A percentile compares a stretch with the other conserved stretches of the same genome.
These are phyloP conservation scores for Drosophila tropicalis DNA, from an alignment of 1,140 invertebrate genomes.

Conservation along the genomic window DNA sequence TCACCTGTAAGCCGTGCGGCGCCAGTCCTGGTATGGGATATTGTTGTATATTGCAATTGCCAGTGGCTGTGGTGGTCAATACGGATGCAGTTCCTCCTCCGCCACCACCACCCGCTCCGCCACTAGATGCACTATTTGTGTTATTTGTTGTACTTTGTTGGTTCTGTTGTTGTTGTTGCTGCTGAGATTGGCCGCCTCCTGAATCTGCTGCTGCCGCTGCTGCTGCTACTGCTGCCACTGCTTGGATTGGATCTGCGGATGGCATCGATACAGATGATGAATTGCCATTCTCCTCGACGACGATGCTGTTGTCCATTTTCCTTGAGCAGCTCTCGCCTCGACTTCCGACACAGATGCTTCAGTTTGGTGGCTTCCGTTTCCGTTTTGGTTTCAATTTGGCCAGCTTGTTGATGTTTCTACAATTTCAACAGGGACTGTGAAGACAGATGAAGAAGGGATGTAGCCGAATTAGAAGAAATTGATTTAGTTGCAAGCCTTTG, in stretches of 20 bases:
- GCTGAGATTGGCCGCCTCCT: slow-evolving; percentile 41
- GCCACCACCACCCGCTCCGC: slow-evolving; percentile 41
- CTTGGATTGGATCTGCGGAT: slow-evolving; percentile 81
- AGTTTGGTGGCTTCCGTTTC: slow-evolving; percentile 80
- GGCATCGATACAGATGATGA: slow-evolving; percentile 76
- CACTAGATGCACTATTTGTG: slow-evolving; percentile 55
- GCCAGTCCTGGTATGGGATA: slow-evolving; percentile 68
- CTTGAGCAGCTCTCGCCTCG: slow-evolving; percentile 75
- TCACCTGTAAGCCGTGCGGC: slow-evolving; percentile 77
- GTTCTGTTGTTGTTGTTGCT: slow-evolving; percentile 62
- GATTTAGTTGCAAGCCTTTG: slow-evolving; percentile 8
- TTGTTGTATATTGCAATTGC: slow-evolving; percentile 76
- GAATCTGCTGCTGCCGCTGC: slow-evolving; percentile 50
- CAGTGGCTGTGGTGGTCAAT: slow-evolving; percentile 67
- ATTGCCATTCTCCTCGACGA: slow-evolving; percentile 93
- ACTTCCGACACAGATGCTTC: slow-evolving; percentile 80
- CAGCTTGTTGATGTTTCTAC: slow-evolving; percentile 62
- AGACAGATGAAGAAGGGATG: background rate
- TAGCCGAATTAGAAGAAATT: background rate
- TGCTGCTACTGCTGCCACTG: slow-evolving; percentile 84
- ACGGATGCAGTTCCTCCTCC: slow-evolving; percentile 55
- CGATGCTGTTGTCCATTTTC: slow-evolving; percentile 94
- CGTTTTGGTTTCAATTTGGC: slow-evolving; percentile 71
- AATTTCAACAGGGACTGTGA: slow-evolving; percentile 38
- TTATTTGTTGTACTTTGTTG: slow-evolving; percentile 73